Percentiles rank a stretch among this genome's conserved stretches.
These are phyloP conservation scores for Casuarius casuarius DNA, from an alignment of 2,113 vertebrate genomes.

Conservation along the genomic window DNA sequence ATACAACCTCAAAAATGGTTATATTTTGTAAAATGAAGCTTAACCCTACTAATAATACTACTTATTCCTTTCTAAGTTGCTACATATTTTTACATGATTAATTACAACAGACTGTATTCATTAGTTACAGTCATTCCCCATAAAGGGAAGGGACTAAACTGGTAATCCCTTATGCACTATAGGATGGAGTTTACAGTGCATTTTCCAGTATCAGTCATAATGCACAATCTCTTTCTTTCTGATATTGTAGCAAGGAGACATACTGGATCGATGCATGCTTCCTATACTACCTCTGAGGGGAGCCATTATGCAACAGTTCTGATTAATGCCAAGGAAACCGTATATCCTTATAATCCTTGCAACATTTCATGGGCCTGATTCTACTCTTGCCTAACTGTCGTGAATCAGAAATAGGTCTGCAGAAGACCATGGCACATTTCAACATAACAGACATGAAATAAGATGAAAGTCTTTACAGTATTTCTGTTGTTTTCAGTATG, in stretches of 20 bases:
- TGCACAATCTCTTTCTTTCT: neutral
- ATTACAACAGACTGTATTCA: neutral
- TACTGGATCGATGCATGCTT: neutral
- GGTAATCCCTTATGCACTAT: neutral
- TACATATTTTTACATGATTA: neutral
- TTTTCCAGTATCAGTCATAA: neutral
- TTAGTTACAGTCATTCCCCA: neutral
- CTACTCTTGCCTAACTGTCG: neutral
- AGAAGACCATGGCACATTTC: neutral
- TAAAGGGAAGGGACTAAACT: neutral
- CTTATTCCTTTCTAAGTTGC: constrained; percentile 10
- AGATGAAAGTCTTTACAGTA: neutral
- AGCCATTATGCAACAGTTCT: constrained; percentile 62
- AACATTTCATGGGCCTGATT: neutral
- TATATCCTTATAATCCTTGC: neutral
- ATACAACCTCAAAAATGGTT: neutral
- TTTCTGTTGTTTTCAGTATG: neutral
- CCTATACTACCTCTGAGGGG: constrained; percentile 60
- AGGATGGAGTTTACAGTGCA: neutral
- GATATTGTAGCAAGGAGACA: neutral
- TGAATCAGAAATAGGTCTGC: neutral
- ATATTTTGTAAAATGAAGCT: neutral
- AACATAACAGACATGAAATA: neutral
- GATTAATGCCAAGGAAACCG: neutral
- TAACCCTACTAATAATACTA: neutral